Percentiles rank a stretch among this genome's conserved stretches.
Evolutionary conservation across 2,888 invertebrate species (phyloP).

Genomic region (Ischnura elegans): DNA sequence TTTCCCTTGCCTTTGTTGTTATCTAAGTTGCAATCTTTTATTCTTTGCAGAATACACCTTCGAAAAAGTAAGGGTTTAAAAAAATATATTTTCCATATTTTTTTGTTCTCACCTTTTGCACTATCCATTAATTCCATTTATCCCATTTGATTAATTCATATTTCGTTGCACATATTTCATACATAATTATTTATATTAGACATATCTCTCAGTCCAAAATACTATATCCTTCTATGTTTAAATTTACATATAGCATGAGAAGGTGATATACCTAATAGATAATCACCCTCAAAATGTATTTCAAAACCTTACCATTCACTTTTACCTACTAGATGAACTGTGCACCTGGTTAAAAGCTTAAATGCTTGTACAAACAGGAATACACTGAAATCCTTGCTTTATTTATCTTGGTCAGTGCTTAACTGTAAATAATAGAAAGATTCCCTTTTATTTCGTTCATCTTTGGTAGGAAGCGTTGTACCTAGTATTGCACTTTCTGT

Average conservation of each 20-base stretch:
- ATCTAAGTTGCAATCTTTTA: constrained; percentile 32
- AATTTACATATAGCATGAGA: constrained; percentile 33
- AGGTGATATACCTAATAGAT: not conserved
- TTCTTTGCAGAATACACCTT: constrained; percentile 60
- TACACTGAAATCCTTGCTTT: not conserved
- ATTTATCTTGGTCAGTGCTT: not conserved
- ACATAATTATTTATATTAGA: not conserved
- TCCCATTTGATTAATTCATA: not conserved
- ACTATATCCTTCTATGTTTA: not conserved
- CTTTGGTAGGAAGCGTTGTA: not conserved
- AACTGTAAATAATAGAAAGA: not conserved
- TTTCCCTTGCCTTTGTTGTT: not conserved
- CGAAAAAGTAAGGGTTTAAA: constrained; percentile 54
- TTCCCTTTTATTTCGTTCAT: not conserved
- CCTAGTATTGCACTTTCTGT: not conserved
- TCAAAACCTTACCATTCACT: not conserved
- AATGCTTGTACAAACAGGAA: not conserved
- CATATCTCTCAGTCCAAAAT: not conserved
- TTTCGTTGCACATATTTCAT: not conserved
- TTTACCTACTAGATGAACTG: not conserved
- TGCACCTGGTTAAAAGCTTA: not conserved
- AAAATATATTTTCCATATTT: not conserved
- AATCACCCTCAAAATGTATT: not conserved
- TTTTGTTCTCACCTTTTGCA: constrained; percentile 29
- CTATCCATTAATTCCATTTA: not conserved